Evolutionary conservation across 2,888 invertebrate genomes (phyloP), one percentile per base, ranked within the genome.

Genomic region (Apamea sordens): DNA sequence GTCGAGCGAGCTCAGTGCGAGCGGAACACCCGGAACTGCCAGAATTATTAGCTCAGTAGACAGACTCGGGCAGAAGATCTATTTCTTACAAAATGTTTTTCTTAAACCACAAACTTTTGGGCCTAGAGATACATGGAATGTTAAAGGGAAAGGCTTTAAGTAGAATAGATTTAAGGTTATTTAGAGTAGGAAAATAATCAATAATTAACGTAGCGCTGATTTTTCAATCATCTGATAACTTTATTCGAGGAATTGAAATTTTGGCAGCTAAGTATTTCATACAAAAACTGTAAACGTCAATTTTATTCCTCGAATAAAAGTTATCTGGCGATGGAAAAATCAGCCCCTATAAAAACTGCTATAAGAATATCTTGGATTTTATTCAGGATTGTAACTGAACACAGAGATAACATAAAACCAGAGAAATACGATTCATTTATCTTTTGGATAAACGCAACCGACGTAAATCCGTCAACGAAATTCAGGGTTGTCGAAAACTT

Each of bases 21-120:
- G n/a, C 18, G 56, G 36, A 65, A 73, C 65, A 83, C 83, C 74
- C 78, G 87, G 78, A 83, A 86, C 72, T 59, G 18, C 32, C 32
- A 50, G 61, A 63, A 76, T 64, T 64, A 74, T 59, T n/a, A 10
- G 70, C 36, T 63, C 24, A 56, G 10, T n/a, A 21, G 6, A 59
- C 50, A 67, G 21, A 8, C 0, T 28, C 1, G 6, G 1, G 0
- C 75, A 84, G 87, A 78, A 86, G 65, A 67, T 64, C 61, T 32
- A 47, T 67, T 63, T 73, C 10, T 7, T n/a, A 47, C 18, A 63
- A 47, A 44, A 28, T 24, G 0, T 0, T 2, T 24, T 56, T 24
- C 21, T 32, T 21, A 15, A 15, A 44, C 13, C 11, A 10, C 50
- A 11, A 6, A 47, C 18, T 47, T 74, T n/a, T 28, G 50, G 1